A percentile compares a stretch with the other conserved stretches of the same genome.
Conservation (phyloP, 2,797 vertebrate species). For the Hydrophis major region DNA sequence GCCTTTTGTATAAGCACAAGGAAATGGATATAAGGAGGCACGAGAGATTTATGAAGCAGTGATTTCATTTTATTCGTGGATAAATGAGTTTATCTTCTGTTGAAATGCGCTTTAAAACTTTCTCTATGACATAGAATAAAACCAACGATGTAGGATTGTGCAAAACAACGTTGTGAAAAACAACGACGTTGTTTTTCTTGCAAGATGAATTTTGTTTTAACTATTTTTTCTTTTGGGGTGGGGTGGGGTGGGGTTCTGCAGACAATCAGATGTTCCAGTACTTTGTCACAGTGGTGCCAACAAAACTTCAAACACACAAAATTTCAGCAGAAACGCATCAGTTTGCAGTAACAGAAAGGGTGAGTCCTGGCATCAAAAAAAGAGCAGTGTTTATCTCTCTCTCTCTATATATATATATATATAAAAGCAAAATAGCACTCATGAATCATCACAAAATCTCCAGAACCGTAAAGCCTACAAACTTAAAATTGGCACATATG, state of each 20-base stretch:
- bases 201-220: conserved; percentile 18
- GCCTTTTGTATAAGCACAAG: not conserved
- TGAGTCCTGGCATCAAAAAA: conserved; percentile 57
- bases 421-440: too few species aligned
- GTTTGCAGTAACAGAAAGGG: conserved; percentile 81
- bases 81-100: not conserved
- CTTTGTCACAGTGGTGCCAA: conserved; percentile 98
- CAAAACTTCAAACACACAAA: conserved; percentile 91
- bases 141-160: not conserved
- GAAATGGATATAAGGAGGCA: not conserved
- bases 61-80: not conserved
- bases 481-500: too few species aligned
- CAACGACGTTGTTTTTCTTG: not conserved
- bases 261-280: conserved; percentile 99
- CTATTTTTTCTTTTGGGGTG: not conserved
- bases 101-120: not conserved
- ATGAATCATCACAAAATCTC: too few species aligned
- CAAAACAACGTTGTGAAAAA: too few species aligned
- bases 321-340: conserved; percentile 82
- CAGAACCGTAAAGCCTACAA: too few species aligned
- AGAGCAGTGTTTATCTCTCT: too few species aligned
- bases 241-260: conserved; percentile 59
- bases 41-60: not conserved
- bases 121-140: not conserved
- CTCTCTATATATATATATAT: too few species aligned